Evolutionary conservation across 2,113 vertebrate genomes (phyloP).

Genomic region (Gambusia affinis): DNA sequence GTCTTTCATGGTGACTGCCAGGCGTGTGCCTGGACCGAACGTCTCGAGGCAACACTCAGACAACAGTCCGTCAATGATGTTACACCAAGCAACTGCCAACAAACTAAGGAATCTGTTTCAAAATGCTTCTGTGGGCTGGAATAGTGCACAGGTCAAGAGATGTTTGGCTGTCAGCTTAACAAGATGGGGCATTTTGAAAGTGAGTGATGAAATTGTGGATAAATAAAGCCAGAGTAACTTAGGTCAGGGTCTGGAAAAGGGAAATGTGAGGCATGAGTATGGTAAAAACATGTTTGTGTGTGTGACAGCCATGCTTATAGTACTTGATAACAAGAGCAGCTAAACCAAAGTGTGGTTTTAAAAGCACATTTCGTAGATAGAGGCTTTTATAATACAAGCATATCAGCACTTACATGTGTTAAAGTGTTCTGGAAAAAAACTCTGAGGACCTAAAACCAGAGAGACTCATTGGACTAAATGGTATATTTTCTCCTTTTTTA

Average conservation of each 20-base stretch:
- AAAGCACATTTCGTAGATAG: background rate
- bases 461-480: constrained; percentile 7
- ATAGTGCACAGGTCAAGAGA: constrained; percentile 56
- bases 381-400: background rate
- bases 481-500: constrained; percentile 50
- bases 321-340: constrained; percentile 27
- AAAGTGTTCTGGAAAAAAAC: background rate
- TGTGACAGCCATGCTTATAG: constrained; percentile 33
- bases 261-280: constrained; percentile 5
- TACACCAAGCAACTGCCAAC: constrained; percentile 54
- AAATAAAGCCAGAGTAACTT: constrained; percentile 39
- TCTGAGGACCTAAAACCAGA: constrained; percentile 2
- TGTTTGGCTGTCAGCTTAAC: constrained; percentile 58
- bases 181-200: constrained; percentile 30
- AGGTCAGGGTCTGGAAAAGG: constrained; percentile 30
- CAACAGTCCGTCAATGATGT: constrained; percentile 50
- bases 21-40: constrained; percentile 43
- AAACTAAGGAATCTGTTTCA: constrained; percentile 37
- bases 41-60: constrained; percentile 52
- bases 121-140: constrained; percentile 37
- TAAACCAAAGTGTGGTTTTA: constrained; percentile 2
- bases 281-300: constrained; percentile 5
- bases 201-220: constrained; percentile 45
- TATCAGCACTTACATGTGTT: background rate
- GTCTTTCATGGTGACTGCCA: constrained; percentile 61